Conservation (phyloP, 2,113 vertebrate species). For the Desmodus rotundus region DNA sequence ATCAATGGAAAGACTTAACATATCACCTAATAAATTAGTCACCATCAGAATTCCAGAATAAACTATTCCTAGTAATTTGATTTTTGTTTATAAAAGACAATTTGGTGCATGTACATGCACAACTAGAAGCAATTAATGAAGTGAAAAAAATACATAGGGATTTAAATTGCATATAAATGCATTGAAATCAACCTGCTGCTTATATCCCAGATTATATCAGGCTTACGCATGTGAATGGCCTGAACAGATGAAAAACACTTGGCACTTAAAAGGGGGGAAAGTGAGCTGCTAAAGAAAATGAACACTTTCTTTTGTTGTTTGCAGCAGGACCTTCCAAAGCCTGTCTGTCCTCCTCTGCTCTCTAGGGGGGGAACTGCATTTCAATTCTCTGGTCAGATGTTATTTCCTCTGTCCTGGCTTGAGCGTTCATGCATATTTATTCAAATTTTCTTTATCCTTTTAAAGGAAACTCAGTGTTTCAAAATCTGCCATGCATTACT, state of each 20-base stretch:
- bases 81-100: constrained; percentile 6
- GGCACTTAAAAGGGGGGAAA: background rate
- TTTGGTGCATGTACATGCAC: background rate
- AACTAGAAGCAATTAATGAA: background rate
- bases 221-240: background rate
- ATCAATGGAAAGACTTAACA: background rate
- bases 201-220: background rate
- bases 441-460: background rate
- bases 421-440: background rate
- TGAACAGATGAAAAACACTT: background rate
- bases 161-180: constrained; percentile 10
- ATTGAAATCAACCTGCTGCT: background rate
- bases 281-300: background rate
- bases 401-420: background rate
- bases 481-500: background rate
- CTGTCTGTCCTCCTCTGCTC: background rate
- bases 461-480: background rate
- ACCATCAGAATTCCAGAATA: background rate
- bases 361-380: background rate
- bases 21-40: background rate
- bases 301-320: background rate
- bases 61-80: background rate
- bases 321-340: background rate
- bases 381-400: background rate
- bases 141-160: background rate